These are phyloP conservation scores for Sylvia atricapilla DNA, from an alignment of 2,113 vertebrate species.

Conservation along the genomic window DNA sequence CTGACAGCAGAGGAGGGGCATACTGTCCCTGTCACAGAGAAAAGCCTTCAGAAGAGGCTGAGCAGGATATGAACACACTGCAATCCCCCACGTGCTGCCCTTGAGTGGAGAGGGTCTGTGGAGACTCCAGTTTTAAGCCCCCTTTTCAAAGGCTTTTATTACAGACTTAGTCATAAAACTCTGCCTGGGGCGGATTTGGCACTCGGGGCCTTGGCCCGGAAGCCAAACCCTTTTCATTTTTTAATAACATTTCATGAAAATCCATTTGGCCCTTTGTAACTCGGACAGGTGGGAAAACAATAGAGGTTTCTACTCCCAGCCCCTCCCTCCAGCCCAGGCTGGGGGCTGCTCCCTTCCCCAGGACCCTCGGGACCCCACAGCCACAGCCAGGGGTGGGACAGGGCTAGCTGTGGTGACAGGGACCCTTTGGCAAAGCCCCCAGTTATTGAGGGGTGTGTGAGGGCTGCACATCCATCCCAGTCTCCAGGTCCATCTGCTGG, in stretches of 20 bases:
- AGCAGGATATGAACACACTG: not conserved
- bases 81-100: constrained; percentile 7
- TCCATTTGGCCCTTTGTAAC: constrained; percentile 60
- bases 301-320: not conserved
- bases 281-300: constrained; percentile 63
- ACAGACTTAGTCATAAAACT: constrained; percentile 50
- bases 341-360: not conserved
- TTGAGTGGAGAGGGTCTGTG: not conserved
- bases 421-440: not conserved
- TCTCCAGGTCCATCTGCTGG: not conserved
- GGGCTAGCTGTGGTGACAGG: not conserved
- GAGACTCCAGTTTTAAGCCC: not conserved
- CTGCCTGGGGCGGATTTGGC: constrained; percentile 58
- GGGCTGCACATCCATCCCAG: no score
- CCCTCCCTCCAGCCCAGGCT: accelerated
- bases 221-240: constrained; percentile 59
- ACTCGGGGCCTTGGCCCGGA: constrained; percentile 37
- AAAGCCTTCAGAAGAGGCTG: not conserved
- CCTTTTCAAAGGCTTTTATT: constrained; percentile 56
- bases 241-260: constrained; percentile 64
- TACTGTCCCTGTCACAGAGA: not conserved
- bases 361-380: not conserved
- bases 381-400: not conserved
- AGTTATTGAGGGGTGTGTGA: accelerated
- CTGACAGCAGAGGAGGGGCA: not conserved